Percentiles rank a stretch among this genome's conserved stretches.
phyloP scores from a whole-genome alignment of 1,140 invertebrate species.

The Danaus plexippus region DNA sequence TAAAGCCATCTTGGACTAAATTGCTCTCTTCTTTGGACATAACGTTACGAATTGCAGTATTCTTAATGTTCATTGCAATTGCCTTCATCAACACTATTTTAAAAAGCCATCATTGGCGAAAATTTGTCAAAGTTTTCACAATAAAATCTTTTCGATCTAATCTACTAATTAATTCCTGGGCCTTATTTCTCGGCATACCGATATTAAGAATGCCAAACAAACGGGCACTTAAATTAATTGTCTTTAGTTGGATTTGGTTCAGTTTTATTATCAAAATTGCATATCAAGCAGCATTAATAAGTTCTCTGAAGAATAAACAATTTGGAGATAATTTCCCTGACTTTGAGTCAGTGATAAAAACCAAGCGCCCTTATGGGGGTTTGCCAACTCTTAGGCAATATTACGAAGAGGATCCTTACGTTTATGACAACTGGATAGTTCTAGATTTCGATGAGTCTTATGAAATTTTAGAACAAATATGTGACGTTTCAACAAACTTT shows the following conservation, averaged over 20 bases:
- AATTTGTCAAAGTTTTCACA: slow-evolving; percentile 25
- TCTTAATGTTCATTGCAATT: slow-evolving; percentile 34
- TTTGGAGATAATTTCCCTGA: slow-evolving; percentile 27
- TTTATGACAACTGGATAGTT: slow-evolving; percentile 34
- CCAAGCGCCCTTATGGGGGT: slow-evolving; percentile 34
- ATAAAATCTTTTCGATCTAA: slow-evolving; percentile 28
- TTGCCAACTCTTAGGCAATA: slow-evolving; percentile 31
- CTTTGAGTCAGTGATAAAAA: slow-evolving; percentile 27
- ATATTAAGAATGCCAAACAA: slow-evolving; percentile 30
- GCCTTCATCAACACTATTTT: slow-evolving; percentile 26
- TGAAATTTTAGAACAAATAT: slow-evolving; percentile 28
- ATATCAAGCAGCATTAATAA: slow-evolving; percentile 41
- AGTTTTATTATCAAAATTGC: slow-evolving; percentile 37
- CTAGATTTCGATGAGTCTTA: slow-evolving; percentile 22
- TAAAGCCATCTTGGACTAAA: slow-evolving; percentile 40
- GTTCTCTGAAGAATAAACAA: slow-evolving; percentile 29
- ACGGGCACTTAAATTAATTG: slow-evolving; percentile 19
- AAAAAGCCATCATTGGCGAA: slow-evolving; percentile 25
- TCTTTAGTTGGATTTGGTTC: slow-evolving; percentile 46
- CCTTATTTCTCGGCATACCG: slow-evolving; percentile 41
- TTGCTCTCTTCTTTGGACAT: slow-evolving; percentile 39
- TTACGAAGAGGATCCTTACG: slow-evolving; percentile 29
- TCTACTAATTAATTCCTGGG: slow-evolving; percentile 44
- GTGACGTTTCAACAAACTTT: slow-evolving; percentile 31
- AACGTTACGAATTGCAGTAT: slow-evolving; percentile 27